phyloP scores from a whole-genome alignment of 2,113 vertebrate genomes.

The Gopherus evgoodei region DNA sequence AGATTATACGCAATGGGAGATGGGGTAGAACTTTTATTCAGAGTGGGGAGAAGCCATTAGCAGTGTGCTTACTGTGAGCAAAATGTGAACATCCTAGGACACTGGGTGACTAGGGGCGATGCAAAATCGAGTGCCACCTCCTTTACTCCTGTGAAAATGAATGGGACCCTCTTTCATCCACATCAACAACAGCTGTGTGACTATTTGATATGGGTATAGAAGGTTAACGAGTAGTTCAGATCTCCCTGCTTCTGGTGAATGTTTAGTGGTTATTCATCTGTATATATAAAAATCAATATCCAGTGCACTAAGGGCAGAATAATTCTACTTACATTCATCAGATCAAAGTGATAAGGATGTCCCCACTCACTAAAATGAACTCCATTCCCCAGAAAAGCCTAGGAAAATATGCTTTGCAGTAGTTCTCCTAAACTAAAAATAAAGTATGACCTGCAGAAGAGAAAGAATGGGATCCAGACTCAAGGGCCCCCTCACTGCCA shows the following conservation, averaged over 20 bases:
- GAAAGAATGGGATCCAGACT: background rate
- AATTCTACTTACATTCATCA: background rate
- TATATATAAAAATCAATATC: background rate
- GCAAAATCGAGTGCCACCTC: background rate
- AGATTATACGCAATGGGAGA: background rate
- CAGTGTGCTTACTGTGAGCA: background rate
- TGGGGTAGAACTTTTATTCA: background rate
- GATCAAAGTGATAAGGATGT: background rate
- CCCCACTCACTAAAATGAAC: background rate
- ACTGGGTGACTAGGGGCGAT: no score
- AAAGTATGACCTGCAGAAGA: fast-evolving
- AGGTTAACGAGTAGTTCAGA: background rate
- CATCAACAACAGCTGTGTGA: background rate
- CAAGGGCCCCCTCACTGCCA: no score
- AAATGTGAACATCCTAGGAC: background rate
- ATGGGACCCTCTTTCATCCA: conserved; percentile 30
- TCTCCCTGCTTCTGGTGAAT: conserved; percentile 17
- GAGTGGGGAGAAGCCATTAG: background rate
- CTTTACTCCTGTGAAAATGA: conserved; percentile 2
- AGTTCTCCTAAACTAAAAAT: fast-evolving
- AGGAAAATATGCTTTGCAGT: background rate
- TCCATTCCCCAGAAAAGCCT: background rate
- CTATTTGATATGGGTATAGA: background rate
- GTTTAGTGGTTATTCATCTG: background rate
- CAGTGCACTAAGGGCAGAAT: background rate